phyloP scores from a whole-genome alignment of 2,113 vertebrate species.

The Panthera leo region DNA sequence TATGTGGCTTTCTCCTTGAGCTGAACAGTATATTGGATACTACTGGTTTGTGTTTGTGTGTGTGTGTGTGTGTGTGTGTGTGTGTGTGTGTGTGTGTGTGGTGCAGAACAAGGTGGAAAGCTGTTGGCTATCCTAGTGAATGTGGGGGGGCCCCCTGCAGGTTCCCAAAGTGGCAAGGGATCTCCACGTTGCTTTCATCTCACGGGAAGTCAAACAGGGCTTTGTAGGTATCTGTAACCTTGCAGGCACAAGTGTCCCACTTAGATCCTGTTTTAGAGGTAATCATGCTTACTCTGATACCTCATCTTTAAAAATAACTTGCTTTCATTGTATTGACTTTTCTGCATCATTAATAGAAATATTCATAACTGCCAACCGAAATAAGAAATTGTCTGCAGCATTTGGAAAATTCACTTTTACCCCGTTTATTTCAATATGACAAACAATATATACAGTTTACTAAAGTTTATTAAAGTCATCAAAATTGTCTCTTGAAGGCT shows the following conservation, averaged over 20 bases:
- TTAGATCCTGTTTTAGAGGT: neutral
- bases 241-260: neutral
- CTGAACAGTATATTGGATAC: neutral
- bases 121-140: neutral
- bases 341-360: neutral
- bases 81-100: neutral
- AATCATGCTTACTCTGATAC: neutral
- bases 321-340: neutral
- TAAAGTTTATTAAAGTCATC: neutral
- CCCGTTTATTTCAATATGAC: neutral
- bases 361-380: neutral
- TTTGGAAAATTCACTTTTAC: neutral
- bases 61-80: neutral
- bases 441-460: neutral
- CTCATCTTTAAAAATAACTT: neutral
- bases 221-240: too few relatives aligned
- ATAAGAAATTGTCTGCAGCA: neutral
- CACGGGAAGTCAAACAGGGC: too few relatives aligned
- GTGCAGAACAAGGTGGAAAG: neutral
- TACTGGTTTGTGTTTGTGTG: neutral
- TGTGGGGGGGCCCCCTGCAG: accelerated
- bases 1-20: neutral
- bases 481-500: neutral
- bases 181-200: neutral
- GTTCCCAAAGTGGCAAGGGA: neutral